These are phyloP conservation scores for Clusia tigrina DNA, from an alignment of 2,888 invertebrate species.

Conservation along the genomic window DNA sequence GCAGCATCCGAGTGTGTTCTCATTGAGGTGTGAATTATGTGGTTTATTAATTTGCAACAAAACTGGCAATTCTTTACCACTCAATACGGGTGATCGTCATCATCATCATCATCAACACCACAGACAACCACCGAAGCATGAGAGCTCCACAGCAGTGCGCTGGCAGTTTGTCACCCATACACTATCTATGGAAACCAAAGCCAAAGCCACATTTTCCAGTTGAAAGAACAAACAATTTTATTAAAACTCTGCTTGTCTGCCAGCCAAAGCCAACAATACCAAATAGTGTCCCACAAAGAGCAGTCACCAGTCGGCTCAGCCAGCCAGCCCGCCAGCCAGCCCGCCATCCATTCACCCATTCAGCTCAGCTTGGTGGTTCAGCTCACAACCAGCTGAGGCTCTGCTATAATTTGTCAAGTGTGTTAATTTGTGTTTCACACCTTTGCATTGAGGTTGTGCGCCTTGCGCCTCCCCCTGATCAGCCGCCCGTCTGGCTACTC, in stretches of 20 bases:
- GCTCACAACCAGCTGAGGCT: not conserved
- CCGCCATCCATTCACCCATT: too few species aligned
- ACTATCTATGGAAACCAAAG: conserved; percentile 42
- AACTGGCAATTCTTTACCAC: too few species aligned
- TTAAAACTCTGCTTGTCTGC: conserved; percentile 29
- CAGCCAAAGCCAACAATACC: conserved; percentile 37
- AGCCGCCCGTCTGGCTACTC: not conserved
- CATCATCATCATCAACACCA: not conserved
- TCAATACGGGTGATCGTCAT: too few species aligned
- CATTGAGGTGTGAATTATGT: conserved; percentile 32
- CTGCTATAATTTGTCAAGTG: conserved; percentile 41
- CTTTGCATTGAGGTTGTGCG: conserved; percentile 25
- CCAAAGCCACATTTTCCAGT: conserved; percentile 37
- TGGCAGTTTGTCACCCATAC: conserved; percentile 36
- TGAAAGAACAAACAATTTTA: conserved; percentile 41
- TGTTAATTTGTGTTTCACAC: conserved; percentile 39
- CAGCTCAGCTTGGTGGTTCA: conserved; percentile 14
- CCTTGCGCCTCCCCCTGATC: conserved; percentile 14
- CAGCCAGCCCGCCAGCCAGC: too few species aligned
- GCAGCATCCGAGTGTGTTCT: not conserved
- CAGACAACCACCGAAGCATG: conserved; percentile 33
- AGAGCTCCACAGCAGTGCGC: conserved; percentile 40
- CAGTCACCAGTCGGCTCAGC: too few species aligned
- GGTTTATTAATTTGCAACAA: conserved; percentile 15
- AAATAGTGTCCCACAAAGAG: conserved; percentile 29